phyloP scores from a whole-genome alignment of 2,113 vertebrate genomes.

The Hypanus sabinus region DNA sequence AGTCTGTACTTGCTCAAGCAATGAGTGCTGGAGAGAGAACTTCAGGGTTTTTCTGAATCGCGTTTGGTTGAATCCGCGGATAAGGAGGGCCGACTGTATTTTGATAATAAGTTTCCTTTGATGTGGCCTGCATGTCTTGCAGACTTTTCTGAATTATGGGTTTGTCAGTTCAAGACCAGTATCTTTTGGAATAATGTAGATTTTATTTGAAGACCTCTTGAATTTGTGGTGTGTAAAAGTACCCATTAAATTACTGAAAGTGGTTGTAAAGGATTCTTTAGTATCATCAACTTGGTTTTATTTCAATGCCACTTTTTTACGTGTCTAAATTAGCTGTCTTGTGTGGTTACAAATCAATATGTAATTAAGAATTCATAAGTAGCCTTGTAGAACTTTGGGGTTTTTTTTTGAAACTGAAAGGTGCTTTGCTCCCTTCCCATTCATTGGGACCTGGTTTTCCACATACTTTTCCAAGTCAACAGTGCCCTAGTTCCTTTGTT shows the following conservation, averaged over 20 bases:
- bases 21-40: too few species aligned
- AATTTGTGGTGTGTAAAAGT: not conserved
- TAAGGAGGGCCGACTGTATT: too few species aligned
- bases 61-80: too few species aligned
- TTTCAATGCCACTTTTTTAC: not conserved
- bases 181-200: not conserved
- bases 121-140: not conserved
- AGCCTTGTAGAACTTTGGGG: not conserved
- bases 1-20: too few species aligned
- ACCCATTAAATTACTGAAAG: not conserved
- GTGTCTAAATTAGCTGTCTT: not conserved
- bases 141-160: not conserved
- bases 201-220: not conserved
- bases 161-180: not conserved
- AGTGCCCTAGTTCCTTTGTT: too few species aligned
- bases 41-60: too few species aligned
- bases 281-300: not conserved
- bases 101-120: too few species aligned
- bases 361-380: not conserved
- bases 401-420: slow-evolving; percentile 9
- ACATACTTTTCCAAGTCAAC: too few species aligned
- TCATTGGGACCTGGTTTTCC: too few species aligned
- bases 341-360: not conserved
- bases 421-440: not conserved
- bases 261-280: not conserved